Conservation (phyloP, 2,113 vertebrate species). For the Forbesichthys papilliferus region DNA sequence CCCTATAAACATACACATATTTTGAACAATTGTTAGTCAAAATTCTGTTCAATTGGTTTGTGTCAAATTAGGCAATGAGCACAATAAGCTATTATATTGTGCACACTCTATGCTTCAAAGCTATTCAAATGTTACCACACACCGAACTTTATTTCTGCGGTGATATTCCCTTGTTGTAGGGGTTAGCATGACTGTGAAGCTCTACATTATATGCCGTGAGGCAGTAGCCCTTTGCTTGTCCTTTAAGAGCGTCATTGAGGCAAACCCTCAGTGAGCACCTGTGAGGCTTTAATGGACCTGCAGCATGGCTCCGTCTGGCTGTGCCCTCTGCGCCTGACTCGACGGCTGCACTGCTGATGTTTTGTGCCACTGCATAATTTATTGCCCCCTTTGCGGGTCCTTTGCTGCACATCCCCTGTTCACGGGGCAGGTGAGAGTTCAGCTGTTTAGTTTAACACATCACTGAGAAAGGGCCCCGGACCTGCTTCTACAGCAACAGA, state of each 20-base stretch:
- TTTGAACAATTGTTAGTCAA: not conserved
- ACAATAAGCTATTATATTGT: not conserved
- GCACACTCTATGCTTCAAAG: not conserved
- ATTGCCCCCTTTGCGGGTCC: slow-evolving; percentile 57
- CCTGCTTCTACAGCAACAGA: slow-evolving; percentile 49
- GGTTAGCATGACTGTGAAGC: not conserved
- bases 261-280: slow-evolving; percentile 37
- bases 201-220: slow-evolving; percentile 16
- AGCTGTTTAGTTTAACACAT: slow-evolving; percentile 71
- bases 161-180: not conserved
- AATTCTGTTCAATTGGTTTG: not conserved
- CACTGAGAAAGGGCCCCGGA: slow-evolving; percentile 54
- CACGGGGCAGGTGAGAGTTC: slow-evolving; percentile 69
- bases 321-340: slow-evolving; percentile 38
- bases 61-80: not conserved
- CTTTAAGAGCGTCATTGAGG: slow-evolving; percentile 45
- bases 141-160: not conserved
- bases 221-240: slow-evolving; percentile 44
- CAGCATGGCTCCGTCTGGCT: slow-evolving; percentile 49
- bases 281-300: slow-evolving; percentile 56
- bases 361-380: slow-evolving; percentile 72
- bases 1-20: not conserved
- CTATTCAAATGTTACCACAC: not conserved
- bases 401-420: slow-evolving; percentile 51
- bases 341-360: slow-evolving; percentile 61